phyloP scores from a whole-genome alignment of 2,888 invertebrate species.

The Diaperis boleti region DNA sequence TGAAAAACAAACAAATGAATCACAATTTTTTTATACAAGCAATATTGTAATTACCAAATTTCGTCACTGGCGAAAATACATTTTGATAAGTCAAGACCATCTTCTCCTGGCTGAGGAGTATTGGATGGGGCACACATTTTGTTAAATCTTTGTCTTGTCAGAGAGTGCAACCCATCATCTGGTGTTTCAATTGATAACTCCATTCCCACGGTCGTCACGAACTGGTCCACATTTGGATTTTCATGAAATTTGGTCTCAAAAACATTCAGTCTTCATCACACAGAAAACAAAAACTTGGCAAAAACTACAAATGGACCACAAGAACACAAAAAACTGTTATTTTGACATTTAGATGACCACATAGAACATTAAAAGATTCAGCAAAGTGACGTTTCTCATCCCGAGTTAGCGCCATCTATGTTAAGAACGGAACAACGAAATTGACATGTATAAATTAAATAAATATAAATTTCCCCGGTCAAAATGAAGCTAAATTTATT shows the following conservation, averaged over 20 bases:
- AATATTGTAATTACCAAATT: conserved; percentile 73
- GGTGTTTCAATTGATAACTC: conserved; percentile 29
- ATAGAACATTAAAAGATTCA: not conserved
- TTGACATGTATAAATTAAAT: no score
- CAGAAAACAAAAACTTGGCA: conserved; percentile 17
- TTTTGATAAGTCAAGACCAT: conserved; percentile 69
- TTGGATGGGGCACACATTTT: conserved; percentile 3
- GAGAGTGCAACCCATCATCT: conserved; percentile 1
- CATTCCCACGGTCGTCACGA: conserved; percentile 5
- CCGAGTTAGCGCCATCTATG: not conserved
- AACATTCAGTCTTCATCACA: conserved; percentile 7
- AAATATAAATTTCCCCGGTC: no score
- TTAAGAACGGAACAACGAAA: no score
- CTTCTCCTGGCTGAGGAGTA: not conserved
- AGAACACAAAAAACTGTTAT: conserved; percentile 32
- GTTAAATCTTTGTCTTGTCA: conserved; percentile 10
- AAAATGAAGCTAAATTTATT: no score
- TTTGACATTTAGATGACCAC: conserved; percentile 20
- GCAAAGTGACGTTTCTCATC: not conserved
- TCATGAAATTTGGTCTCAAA: not conserved
- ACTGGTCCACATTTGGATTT: conserved; percentile 7
- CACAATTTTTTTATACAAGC: no score
- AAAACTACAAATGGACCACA: conserved; percentile 19
- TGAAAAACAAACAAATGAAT: not conserved
- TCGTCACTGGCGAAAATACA: conserved; percentile 71